Evolutionary conservation across 2,797 vertebrate species (phyloP).

Genomic region (Peromyscus eremicus): DNA sequence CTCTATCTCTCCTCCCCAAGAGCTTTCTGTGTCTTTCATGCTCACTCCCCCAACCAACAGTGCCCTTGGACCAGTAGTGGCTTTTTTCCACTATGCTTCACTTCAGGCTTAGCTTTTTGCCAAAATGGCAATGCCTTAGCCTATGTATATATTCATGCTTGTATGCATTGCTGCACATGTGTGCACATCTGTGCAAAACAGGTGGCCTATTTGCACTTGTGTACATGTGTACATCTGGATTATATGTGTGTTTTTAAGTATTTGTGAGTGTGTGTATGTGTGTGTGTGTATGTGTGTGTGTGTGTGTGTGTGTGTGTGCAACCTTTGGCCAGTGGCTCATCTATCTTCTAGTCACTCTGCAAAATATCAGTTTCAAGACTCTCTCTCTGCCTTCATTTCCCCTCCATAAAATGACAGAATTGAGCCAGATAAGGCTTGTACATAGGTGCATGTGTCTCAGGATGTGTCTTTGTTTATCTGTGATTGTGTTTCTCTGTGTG

Average conservation of each 20-base stretch:
- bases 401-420: background rate
- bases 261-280: background rate
- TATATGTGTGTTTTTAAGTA: background rate
- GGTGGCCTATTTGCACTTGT: background rate
- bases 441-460: background rate
- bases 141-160: background rate
- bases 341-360: background rate
- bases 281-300: background rate
- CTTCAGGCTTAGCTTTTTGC: background rate
- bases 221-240: background rate
- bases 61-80: fast-evolving
- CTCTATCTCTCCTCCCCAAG: background rate
- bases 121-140: background rate
- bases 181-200: background rate
- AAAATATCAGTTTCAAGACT: background rate
- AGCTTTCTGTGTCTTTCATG: background rate
- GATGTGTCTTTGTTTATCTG: background rate
- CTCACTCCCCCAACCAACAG: fast-evolving
- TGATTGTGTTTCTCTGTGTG: background rate
- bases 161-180: background rate
- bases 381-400: background rate
- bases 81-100: background rate
- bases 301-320: background rate
- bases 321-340: background rate
- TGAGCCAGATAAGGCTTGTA: background rate